Percentiles rank a stretch among this genome's conserved stretches.
phyloP scores from a whole-genome alignment of 1,140 invertebrate genomes.

The Nephila pilipes region DNA sequence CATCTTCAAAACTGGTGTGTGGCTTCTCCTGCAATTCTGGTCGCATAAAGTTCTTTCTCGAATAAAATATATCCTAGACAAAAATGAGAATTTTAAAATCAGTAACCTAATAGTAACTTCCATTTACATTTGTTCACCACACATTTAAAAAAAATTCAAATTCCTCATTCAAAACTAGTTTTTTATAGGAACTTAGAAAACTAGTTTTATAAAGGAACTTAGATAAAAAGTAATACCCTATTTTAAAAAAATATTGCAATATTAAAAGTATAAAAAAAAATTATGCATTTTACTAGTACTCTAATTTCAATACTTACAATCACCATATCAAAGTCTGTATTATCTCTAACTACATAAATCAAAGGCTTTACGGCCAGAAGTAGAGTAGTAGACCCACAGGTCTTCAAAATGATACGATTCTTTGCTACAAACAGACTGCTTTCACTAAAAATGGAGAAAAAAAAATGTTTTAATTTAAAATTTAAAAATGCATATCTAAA shows the following conservation, averaged over 20 bases:
- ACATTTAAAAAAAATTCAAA: too few relatives aligned
- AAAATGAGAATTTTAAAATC: not conserved
- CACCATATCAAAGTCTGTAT: constrained; percentile 91
- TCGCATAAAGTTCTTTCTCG: constrained; percentile 96
- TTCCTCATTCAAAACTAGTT: too few relatives aligned
- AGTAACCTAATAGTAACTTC: not conserved
- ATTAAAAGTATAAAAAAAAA: too few relatives aligned
- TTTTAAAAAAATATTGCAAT: too few relatives aligned
- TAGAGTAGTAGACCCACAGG: constrained; percentile 98
- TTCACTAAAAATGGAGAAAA: constrained; percentile 86
- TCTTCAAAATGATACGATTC: constrained; percentile 97
- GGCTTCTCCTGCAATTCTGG: constrained; percentile 93
- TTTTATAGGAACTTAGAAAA: too few relatives aligned
- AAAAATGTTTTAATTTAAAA: not conserved
- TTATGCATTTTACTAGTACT: too few relatives aligned
- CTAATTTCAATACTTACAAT: constrained; percentile 83
- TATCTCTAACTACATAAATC: constrained; percentile 90
- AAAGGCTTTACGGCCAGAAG: constrained; percentile 93
- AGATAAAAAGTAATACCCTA: too few relatives aligned
- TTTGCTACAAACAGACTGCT: constrained; percentile 99
- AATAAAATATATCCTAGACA: constrained; percentile 96
- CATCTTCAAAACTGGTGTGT: constrained; percentile 93
- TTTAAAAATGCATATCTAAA: not conserved
- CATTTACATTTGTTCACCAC: too few relatives aligned
- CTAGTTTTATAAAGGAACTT: too few relatives aligned